These are phyloP conservation scores for Meriones psammophilus DNA, from an alignment of 2,797 vertebrate species.

Conservation along the genomic window DNA sequence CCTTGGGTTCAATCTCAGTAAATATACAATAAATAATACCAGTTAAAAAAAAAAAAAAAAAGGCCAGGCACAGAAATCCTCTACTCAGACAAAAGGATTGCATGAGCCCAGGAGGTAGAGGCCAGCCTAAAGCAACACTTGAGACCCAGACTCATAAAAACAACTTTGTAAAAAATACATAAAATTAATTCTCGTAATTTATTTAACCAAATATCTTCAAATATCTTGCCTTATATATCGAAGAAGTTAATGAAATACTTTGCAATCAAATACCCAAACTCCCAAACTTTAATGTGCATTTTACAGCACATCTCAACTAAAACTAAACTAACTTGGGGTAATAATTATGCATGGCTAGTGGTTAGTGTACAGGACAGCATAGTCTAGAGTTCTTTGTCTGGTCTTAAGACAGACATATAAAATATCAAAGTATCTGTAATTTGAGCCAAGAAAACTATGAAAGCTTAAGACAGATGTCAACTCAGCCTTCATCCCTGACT, in stretches of 20 bases:
- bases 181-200: slow-evolving; percentile 59
- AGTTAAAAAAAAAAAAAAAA: background rate
- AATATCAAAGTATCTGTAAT: slow-evolving; percentile 58
- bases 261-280: slow-evolving; percentile 53
- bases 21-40: background rate
- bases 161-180: background rate
- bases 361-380: slow-evolving; percentile 47
- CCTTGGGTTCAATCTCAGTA: background rate
- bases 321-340: slow-evolving; percentile 12
- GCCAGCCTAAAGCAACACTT: background rate
- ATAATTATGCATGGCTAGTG: background rate
- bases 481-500: slow-evolving; percentile 26
- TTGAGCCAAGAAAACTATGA: slow-evolving; percentile 12
- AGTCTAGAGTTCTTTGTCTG: slow-evolving; percentile 60
- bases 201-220: slow-evolving; percentile 53
- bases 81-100: background rate
- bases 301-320: slow-evolving; percentile 58
- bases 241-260: slow-evolving; percentile 35
- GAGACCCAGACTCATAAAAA: background rate
- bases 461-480: slow-evolving; percentile 41
- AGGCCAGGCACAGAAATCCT: background rate
- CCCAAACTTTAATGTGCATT: slow-evolving; percentile 61
- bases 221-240: slow-evolving; percentile 12
- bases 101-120: background rate
- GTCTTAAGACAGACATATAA: slow-evolving; percentile 57